A percentile compares a stretch with the other conserved stretches of the same genome.
phyloP scores from a whole-genome alignment of 2,888 invertebrate genomes.

The Cantharis lateralis region DNA sequence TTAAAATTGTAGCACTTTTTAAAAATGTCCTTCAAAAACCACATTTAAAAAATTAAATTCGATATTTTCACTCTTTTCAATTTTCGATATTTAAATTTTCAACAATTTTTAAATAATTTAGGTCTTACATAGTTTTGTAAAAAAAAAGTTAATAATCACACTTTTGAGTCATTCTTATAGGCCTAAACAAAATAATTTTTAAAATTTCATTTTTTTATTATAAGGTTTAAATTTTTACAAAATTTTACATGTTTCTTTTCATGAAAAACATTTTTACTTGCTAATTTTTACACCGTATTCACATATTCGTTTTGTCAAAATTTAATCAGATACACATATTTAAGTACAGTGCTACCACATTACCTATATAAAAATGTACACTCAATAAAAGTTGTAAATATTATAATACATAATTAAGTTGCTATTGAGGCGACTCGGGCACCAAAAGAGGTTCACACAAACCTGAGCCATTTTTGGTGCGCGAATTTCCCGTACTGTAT shows the following conservation, averaged over 20 bases:
- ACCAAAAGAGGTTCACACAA: background rate
- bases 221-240: background rate
- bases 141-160: background rate
- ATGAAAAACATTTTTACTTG: background rate
- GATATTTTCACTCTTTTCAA: background rate
- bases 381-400: background rate
- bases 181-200: background rate
- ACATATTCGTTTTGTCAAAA: background rate
- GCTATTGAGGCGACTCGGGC: background rate
- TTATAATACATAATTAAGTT: background rate
- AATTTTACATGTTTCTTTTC: background rate
- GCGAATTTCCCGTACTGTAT: background rate
- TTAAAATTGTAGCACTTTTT: constrained; percentile 13
- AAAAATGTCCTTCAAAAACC: constrained; percentile 9
- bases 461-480: background rate
- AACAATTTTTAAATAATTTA: background rate
- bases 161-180: background rate
- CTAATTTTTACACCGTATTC: background rate
- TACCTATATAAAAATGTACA: constrained; percentile 4
- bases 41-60: background rate
- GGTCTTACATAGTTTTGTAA: background rate
- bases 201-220: background rate
- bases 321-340: background rate
- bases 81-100: background rate
- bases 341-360: constrained; percentile 4